These are phyloP conservation scores for Peromyscus leucopus DNA, from an alignment of 2,113 vertebrate species.

Conservation along the genomic window DNA sequence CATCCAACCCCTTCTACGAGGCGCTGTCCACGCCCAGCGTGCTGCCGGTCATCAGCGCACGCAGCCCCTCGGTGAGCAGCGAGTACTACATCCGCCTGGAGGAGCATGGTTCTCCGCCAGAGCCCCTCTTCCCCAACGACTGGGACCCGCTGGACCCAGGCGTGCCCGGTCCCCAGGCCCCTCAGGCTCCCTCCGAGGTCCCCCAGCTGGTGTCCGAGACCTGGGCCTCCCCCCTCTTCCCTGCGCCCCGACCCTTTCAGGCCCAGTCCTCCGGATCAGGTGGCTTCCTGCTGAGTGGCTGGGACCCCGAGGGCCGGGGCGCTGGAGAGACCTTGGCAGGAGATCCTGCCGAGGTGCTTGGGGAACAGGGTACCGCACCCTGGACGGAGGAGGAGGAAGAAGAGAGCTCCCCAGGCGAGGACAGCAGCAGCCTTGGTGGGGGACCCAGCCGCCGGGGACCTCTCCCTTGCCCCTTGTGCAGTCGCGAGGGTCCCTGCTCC, in stretches of 20 bases:
- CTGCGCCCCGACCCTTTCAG: conserved; percentile 74
- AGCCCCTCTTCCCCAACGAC: conserved; percentile 86
- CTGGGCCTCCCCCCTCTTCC: conserved; percentile 82
- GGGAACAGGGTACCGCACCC: conserved; percentile 77
- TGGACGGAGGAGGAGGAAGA: conserved; percentile 83
- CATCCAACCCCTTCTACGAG: conserved; percentile 87
- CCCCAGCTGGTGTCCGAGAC: conserved; percentile 82
- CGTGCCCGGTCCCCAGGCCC: conserved; percentile 75
- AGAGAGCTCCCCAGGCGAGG: conserved; percentile 83
- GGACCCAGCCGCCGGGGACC: conserved; percentile 81
- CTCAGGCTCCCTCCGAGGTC: conserved; percentile 80
- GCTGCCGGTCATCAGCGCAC: conserved; percentile 95
- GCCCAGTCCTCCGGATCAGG: conserved; percentile 68
- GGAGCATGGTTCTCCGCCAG: conserved; percentile 90
- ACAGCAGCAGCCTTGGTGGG: conserved; percentile 81
- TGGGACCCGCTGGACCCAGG: conserved; percentile 90
- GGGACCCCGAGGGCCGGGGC: conserved; percentile 87
- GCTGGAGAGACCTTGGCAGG: conserved; percentile 87
- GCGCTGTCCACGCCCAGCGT: conserved; percentile 93
- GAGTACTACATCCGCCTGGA: conserved; percentile 96
- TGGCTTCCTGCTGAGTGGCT: conserved; percentile 81
- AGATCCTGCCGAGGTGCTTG: conserved; percentile 86
- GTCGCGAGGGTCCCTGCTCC: conserved; percentile 83
- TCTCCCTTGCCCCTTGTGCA: conserved; percentile 85
- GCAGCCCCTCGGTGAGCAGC: conserved; percentile 94